Percentiles rank a stretch among this genome's conserved stretches.
Conservation (phyloP, 2,888 invertebrate genomes). For the Drosophila kambysellisi region DNA sequence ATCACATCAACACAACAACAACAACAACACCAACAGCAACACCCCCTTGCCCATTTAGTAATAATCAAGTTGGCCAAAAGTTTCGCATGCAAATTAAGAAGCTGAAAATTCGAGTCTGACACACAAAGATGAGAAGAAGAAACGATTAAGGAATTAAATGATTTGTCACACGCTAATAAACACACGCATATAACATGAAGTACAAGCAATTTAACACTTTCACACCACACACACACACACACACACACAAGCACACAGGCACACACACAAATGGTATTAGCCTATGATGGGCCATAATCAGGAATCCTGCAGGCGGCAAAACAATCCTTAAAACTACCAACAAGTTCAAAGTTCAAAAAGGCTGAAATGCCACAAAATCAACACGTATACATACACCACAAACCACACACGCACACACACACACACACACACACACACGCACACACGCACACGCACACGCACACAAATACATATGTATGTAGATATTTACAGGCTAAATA, state of each 20-base stretch:
- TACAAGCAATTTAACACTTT: conserved; percentile 40
- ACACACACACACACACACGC: conserved; percentile 29
- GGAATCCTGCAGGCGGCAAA: conserved; percentile 38
- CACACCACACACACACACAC: conserved; percentile 31
- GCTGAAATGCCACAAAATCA: conserved; percentile 78
- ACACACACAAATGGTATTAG: conserved; percentile 27
- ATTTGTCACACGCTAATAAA: conserved; percentile 61
- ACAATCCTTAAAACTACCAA: conserved; percentile 59
- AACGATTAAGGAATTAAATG: conserved; percentile 67
- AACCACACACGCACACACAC: conserved; percentile 61
- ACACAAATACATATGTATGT: conserved; percentile 1
- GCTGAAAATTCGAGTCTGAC: conserved; percentile 31
- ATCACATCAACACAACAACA: no score
- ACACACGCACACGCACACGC: conserved; percentile 8
- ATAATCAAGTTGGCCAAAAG: neutral
- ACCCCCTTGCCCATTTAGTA: neutral
- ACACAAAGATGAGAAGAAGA: conserved; percentile 30
- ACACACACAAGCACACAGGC: conserved; percentile 5
- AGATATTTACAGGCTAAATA: conserved; percentile 41
- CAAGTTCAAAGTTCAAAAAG: conserved; percentile 76
- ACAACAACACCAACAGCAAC: no score
- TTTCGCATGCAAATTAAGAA: conserved; percentile 33
- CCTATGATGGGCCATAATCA: conserved; percentile 62
- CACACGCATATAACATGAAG: conserved; percentile 22
- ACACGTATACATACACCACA: conserved; percentile 64